These are phyloP conservation scores for Craterocephalus amniculus DNA, from an alignment of 2,797 vertebrate species.

Conservation along the genomic window DNA sequence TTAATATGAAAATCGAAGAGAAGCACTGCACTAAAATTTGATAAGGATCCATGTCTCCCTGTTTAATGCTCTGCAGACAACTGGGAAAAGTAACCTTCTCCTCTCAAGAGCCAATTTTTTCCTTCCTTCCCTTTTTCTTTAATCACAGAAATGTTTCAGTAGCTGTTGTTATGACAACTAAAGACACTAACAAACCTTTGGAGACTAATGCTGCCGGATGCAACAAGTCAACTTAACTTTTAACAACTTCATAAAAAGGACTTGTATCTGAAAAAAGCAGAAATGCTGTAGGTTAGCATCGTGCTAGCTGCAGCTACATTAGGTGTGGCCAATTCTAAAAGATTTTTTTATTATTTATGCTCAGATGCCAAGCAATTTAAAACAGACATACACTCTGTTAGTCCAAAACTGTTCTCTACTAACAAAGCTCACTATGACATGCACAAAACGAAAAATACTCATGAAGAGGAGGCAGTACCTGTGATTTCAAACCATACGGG, in stretches of 20 bases:
- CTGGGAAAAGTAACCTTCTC: not conserved
- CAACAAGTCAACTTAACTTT: not conserved
- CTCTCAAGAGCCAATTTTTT: not conserved
- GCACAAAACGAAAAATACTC: constrained; percentile 1
- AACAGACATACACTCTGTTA: constrained; percentile 36
- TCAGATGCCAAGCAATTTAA: not conserved
- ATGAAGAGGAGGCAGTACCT: constrained; percentile 78
- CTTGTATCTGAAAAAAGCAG: not conserved
- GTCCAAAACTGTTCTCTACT: constrained; percentile 11
- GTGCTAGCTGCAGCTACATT: not conserved
- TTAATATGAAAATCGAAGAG: not conserved
- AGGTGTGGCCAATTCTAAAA: not conserved
- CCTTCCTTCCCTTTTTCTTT: not conserved
- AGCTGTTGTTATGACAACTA: not conserved
- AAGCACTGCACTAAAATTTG: not conserved
- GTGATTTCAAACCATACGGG: constrained; percentile 97
- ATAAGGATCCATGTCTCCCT: not conserved
- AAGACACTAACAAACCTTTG: not conserved
- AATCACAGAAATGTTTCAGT: not conserved
- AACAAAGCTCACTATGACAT: constrained; percentile 7
- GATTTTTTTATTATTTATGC: not conserved
- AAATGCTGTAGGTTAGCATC: not conserved
- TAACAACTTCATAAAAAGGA: not conserved
- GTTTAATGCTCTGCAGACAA: not conserved
- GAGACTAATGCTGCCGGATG: not conserved